phyloP scores from a whole-genome alignment of 2,888 invertebrate genomes.

The Lithosia quadra region DNA sequence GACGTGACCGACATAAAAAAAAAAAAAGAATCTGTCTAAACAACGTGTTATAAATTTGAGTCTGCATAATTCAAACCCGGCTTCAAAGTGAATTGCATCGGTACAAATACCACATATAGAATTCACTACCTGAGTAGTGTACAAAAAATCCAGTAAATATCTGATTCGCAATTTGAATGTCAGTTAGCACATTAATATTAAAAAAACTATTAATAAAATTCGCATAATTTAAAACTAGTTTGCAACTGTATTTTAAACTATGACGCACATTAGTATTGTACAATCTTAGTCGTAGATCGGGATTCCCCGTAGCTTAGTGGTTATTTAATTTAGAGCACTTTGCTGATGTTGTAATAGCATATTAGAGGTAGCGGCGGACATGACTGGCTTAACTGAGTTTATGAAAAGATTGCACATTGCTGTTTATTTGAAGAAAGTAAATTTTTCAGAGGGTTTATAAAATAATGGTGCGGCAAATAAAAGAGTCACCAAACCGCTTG shows the following conservation, averaged over 20 bases:
- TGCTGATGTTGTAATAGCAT: not conserved
- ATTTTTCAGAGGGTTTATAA: too few species aligned
- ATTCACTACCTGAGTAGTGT: too few species aligned
- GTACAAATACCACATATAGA: too few species aligned
- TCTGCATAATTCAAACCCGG: too few species aligned
- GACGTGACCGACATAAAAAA: too few species aligned
- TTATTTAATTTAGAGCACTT: not conserved
- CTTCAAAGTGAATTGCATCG: too few species aligned
- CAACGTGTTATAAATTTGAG: too few species aligned
- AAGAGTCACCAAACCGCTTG: too few species aligned
- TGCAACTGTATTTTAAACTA: not conserved
- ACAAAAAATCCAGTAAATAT: not conserved
- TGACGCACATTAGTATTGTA: constrained; percentile 1
- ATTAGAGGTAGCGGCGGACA: not conserved
- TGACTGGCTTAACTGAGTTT: not conserved
- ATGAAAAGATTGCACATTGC: too few species aligned
- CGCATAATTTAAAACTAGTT: not conserved
- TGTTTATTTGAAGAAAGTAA: too few species aligned
- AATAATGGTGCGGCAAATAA: too few species aligned
- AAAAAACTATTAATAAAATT: not conserved
- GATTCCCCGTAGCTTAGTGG: not conserved
- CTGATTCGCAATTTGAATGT: not conserved
- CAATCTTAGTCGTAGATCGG: not conserved
- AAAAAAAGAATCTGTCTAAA: too few species aligned
- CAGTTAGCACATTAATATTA: not conserved